phyloP scores from a whole-genome alignment of 30 jellyfish, hydroid and myxozoan species.

The Cassiopea xamachana region DNA sequence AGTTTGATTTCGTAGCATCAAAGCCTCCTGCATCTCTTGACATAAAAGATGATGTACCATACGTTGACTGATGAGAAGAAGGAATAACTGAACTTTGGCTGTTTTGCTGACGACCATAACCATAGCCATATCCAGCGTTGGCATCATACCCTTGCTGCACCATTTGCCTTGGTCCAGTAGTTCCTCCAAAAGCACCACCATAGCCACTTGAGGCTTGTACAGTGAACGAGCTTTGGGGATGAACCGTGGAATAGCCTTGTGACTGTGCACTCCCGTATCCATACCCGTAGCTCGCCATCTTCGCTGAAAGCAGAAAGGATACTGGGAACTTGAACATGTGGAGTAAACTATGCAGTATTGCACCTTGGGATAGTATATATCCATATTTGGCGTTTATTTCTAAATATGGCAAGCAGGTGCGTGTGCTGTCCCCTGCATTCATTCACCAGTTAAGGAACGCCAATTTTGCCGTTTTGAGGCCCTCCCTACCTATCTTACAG shows the following conservation, averaged over 20 bases:
- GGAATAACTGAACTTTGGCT: slow-evolving; percentile 36
- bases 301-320: not conserved
- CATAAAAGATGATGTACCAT: slow-evolving; percentile 64
- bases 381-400: slow-evolving; percentile 37
- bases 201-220: slow-evolving; percentile 76
- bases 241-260: slow-evolving; percentile 82
- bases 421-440: not conserved
- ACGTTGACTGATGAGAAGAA: slow-evolving; percentile 49
- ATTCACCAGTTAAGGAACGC: not conserved
- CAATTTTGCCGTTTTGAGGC: too few relatives aligned
- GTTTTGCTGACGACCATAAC: slow-evolving; percentile 84
- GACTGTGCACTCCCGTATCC: slow-evolving; percentile 88
- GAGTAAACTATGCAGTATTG: not conserved
- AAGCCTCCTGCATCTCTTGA: slow-evolving; percentile 65
- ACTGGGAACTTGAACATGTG: slow-evolving; percentile 11
- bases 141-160: slow-evolving; percentile 84
- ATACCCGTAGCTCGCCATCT: slow-evolving; percentile 94
- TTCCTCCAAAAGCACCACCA: slow-evolving; percentile 71
- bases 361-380: not conserved
- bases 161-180: slow-evolving; percentile 49
- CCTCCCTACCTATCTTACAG: too few relatives aligned
- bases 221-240: slow-evolving; percentile 78
- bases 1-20: slow-evolving; percentile 70
- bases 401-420: slow-evolving; percentile 1
- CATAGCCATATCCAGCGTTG: slow-evolving; percentile 77